These are phyloP conservation scores for Lutraria lutraria DNA, from an alignment of 2,888 invertebrate species.

Conservation along the genomic window DNA sequence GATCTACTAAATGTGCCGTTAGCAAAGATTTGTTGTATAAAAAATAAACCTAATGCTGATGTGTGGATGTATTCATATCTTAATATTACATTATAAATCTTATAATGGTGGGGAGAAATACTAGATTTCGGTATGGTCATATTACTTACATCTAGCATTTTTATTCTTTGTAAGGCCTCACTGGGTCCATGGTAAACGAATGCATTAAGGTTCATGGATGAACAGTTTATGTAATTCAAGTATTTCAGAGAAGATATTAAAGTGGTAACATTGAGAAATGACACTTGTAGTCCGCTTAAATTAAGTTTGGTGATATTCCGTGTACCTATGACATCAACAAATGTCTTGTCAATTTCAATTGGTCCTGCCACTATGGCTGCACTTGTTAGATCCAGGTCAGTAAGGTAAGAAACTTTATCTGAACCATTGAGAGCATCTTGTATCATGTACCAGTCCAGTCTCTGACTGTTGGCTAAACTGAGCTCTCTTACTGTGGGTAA, in stretches of 20 bases:
- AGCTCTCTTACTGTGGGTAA: neutral
- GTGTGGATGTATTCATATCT: neutral
- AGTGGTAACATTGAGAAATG: neutral
- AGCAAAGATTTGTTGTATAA: neutral
- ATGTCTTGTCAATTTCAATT: neutral
- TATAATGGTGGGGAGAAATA: neutral
- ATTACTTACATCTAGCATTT: neutral
- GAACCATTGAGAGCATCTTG: slow-evolving; percentile 15
- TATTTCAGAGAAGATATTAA: neutral
- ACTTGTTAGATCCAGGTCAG: slow-evolving; percentile 3
- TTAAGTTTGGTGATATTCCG: slow-evolving; percentile 14
- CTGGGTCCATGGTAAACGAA: neutral
- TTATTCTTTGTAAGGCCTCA: neutral
- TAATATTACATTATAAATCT: neutral
- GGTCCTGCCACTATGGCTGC: neutral
- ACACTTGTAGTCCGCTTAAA: neutral
- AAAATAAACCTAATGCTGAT: neutral
- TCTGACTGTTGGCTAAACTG: slow-evolving; percentile 12
- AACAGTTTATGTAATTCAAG: neutral
- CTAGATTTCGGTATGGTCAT: neutral
- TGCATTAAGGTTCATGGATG: neutral
- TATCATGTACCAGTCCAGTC: neutral
- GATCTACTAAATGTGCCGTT: neutral
- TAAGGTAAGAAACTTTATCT: neutral
- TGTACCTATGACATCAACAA: neutral